Conservation (phyloP, 2,113 vertebrate genomes). For the Phrynocephalus versicolor region DNA sequence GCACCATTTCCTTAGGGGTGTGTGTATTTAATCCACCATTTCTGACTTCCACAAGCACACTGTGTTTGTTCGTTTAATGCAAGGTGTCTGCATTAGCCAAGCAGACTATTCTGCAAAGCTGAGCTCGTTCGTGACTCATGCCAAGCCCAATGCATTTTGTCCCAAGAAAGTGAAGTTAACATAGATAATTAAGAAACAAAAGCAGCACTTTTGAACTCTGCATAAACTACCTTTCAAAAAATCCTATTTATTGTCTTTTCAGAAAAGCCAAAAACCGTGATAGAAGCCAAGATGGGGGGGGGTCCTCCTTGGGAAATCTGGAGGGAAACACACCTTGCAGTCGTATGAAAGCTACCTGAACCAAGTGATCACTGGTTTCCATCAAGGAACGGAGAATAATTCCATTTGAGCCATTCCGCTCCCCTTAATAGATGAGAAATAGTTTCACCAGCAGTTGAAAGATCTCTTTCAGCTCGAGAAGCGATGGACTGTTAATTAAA, state of each 20-base stretch:
- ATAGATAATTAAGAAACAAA: background rate
- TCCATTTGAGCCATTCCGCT: background rate
- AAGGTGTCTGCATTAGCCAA: background rate
- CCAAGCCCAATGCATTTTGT: background rate
- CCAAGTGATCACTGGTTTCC: constrained; percentile 1
- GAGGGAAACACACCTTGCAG: constrained; percentile 13
- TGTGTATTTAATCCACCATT: background rate
- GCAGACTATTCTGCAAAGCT: too few species aligned
- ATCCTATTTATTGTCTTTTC: constrained; percentile 39
- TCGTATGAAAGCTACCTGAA: background rate
- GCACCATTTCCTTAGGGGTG: background rate
- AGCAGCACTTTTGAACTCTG: constrained; percentile 32
- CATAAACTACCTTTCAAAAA: constrained; percentile 41
- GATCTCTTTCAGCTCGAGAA: constrained; percentile 23
- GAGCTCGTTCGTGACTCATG: background rate
- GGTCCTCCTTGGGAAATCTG: background rate
- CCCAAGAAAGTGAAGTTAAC: too few species aligned
- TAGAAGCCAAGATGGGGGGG: constrained; percentile 5
- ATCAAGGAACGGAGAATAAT: constrained; percentile 7
- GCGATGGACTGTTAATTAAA: constrained; percentile 55
- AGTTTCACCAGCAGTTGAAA: constrained; percentile 40
- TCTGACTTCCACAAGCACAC: background rate
- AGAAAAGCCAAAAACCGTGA: constrained; percentile 23
- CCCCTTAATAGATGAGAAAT: constrained; percentile 13
- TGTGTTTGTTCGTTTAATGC: background rate